Evolutionary conservation across 2,888 invertebrate genomes (phyloP).

Genomic region (Drosophila lutescens): DNA sequence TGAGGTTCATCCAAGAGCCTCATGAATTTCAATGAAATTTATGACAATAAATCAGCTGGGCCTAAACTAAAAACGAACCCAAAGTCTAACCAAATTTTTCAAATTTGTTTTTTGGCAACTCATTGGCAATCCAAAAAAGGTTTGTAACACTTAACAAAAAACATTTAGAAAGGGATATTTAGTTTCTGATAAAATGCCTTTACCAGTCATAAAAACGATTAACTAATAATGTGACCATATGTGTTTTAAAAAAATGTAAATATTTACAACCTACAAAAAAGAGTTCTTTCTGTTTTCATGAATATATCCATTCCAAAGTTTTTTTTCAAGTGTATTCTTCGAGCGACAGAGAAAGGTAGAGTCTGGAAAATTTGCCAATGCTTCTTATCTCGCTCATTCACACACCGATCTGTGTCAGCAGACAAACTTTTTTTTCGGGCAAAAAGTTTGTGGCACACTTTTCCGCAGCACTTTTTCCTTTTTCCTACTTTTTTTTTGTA

Average conservation of each 20-base stretch:
- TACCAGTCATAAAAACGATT: too few species aligned
- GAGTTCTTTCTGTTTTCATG: neutral
- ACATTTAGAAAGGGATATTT: neutral
- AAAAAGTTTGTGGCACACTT: conserved; percentile 72
- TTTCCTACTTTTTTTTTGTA: neutral
- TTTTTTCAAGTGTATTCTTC: neutral
- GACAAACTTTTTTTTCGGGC: conserved; percentile 35
- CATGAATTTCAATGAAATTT: conserved; percentile 76
- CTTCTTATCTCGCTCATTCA: conserved; percentile 19
- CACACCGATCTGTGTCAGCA: conserved; percentile 39
- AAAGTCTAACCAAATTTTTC: conserved; percentile 24
- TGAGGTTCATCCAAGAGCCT: conserved; percentile 35
- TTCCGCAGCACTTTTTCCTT: conserved; percentile 10
- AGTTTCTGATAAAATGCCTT: too few species aligned
- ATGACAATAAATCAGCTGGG: conserved; percentile 70
- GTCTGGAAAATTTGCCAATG: conserved; percentile 6
- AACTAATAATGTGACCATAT: too few species aligned
- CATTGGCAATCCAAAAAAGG: conserved; percentile 15
- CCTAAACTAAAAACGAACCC: conserved; percentile 21
- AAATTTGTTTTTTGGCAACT: conserved; percentile 25
- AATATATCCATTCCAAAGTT: neutral
- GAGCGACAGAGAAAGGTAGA: neutral
- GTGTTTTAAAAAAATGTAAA: neutral
- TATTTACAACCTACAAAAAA: neutral
- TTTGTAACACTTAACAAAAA: conserved; percentile 4